Percentiles rank a stretch among this genome's conserved stretches.
These are phyloP conservation scores for Steatornis caripensis DNA, from an alignment of 2,113 vertebrate species.

Conservation along the genomic window DNA sequence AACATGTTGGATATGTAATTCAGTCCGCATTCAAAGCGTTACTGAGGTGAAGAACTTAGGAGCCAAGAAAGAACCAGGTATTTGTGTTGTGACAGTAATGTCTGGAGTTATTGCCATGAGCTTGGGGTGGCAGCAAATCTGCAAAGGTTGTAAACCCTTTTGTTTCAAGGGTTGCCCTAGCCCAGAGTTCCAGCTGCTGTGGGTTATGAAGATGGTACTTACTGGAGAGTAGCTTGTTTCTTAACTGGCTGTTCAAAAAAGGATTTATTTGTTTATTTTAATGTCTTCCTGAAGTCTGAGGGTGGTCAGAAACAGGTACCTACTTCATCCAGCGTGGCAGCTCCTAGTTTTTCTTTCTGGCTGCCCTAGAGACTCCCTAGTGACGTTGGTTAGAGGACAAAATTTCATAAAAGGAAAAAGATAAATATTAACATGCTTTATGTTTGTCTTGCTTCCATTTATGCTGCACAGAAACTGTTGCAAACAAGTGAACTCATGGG, in stretches of 20 bases:
- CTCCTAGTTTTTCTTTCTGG: background rate
- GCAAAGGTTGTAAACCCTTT: background rate
- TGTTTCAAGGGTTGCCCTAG: background rate
- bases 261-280: background rate
- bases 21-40: background rate
- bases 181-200: background rate
- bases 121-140: background rate
- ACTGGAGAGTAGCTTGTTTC: background rate
- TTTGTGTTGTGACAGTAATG: background rate
- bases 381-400: background rate
- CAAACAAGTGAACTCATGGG: background rate
- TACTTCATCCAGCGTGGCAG: background rate
- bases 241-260: background rate
- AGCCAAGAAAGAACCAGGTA: background rate
- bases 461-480: background rate
- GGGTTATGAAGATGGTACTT: background rate
- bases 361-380: background rate
- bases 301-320: background rate
- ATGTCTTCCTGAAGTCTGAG: background rate
- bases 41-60: background rate
- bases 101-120: background rate
- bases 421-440: background rate
- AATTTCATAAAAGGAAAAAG: background rate
- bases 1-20: background rate
- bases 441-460: slow-evolving; percentile 1